A percentile compares a stretch with the other conserved stretches of the same genome.
Conservation (phyloP, 2,113 vertebrate species). For the Scalopus aquaticus region DNA sequence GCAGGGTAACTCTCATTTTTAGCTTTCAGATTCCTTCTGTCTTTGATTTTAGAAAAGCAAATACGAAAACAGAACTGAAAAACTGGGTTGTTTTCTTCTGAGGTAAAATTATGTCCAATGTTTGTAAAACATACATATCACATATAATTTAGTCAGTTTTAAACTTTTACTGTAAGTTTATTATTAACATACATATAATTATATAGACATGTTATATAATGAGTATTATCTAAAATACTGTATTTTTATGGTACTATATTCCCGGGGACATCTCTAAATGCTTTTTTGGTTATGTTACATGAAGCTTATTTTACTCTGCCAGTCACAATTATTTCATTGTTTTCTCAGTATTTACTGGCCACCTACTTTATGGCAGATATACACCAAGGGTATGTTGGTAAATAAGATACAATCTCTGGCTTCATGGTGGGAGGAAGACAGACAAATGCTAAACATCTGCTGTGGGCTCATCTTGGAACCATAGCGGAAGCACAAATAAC, state of each 20-base stretch:
- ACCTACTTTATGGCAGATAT: background rate
- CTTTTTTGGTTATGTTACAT: background rate
- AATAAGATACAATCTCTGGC: background rate
- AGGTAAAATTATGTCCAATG: background rate
- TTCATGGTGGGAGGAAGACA: background rate
- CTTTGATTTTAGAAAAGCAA: background rate
- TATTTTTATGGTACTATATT: background rate
- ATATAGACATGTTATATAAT: rapidly evolving
- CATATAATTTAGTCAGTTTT: too few relatives aligned
- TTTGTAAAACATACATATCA: background rate
- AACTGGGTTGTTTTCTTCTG: background rate
- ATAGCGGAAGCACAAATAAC: too few relatives aligned
- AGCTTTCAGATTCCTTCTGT: background rate
- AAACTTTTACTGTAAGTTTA: too few relatives aligned
- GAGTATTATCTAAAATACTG: background rate
- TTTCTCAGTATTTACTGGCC: background rate
- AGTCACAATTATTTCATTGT: background rate
- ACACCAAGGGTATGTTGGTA: background rate
- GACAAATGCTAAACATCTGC: background rate
- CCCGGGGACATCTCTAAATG: background rate
- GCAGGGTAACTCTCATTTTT: background rate
- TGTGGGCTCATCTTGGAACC: background rate
- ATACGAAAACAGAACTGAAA: background rate
- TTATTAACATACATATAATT: background rate
- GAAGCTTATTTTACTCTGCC: background rate